Base-by-base conservation (phyloP, 2,113 vertebrate species). In the Lepus europaeus region DNA sequence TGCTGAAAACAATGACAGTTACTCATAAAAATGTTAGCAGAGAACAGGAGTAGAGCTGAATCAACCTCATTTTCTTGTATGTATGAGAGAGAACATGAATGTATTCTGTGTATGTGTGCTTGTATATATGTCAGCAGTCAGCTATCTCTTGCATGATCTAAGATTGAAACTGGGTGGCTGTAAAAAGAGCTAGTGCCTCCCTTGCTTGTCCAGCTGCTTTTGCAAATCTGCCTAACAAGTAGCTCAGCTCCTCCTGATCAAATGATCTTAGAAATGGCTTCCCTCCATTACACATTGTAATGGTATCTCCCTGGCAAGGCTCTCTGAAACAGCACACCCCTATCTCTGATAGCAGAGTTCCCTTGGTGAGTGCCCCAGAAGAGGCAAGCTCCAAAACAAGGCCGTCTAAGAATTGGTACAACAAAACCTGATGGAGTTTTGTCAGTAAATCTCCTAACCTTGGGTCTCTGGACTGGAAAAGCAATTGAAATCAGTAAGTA, bases 301-400 rank as follows among this genome's bases (percentile, higher is more conserved):
- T 97, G 97, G 95, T 98, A 97, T 98, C 97, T 98, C 95, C 81
- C 97, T 97, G 96, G 96, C 87, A 0, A 97, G 95, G 85, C 90
- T 96, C 73, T 97, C 97, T 98, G 97, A 98, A 98, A 98, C 96
- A 93, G 92, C 97, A 93, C 95, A 94, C 98, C 97, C 96, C 78
- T 98, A 95, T 97, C 97, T 98, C 97, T 97, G 95, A 95, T 98
- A 98, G 98, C 97, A 98, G 96, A 98, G 97, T 97, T 82, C 92
- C 95, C 27, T 97, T 98, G 97, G 95, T 95, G 96, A 93, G 96
- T 98, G 98, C 97, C 97, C 96, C 97, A 97, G 96, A 98, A 97
- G 93, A 98, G 97, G 96, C 93, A 77, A 49, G 68, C 89, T 97
- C 96, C 94, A 95, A 97, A 96, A 97, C 83, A 93, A 95, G 95